A percentile compares a stretch with the other conserved stretches of the same genome.
Conservation (phyloP, 2,888 invertebrate species). For the Erynnis tages region DNA sequence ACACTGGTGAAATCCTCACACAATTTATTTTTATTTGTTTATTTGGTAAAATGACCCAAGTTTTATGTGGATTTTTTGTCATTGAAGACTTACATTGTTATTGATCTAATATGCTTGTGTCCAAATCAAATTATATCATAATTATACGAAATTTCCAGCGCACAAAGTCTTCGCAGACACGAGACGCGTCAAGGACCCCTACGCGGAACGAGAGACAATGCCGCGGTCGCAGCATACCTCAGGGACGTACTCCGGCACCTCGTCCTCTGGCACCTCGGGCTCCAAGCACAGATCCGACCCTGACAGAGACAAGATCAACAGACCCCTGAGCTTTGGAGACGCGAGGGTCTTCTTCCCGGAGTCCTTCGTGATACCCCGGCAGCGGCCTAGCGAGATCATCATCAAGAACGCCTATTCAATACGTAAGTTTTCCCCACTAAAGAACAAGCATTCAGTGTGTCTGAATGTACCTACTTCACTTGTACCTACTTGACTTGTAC, state of each 20-base stretch:
- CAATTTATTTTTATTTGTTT: too few relatives aligned
- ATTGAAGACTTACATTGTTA: too few relatives aligned
- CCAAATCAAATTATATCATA: too few relatives aligned
- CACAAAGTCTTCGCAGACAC: conserved; percentile 68
- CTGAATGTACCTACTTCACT: too few relatives aligned
- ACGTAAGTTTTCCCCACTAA: conserved; percentile 68
- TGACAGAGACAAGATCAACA: conserved; percentile 50
- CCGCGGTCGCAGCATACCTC: conserved; percentile 65
- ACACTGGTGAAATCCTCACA: too few relatives aligned
- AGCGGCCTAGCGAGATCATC: conserved; percentile 62
- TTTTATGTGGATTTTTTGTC: too few relatives aligned
- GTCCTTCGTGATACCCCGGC: conserved; percentile 72
- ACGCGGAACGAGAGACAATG: conserved; percentile 55
- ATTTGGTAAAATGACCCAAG: too few relatives aligned
- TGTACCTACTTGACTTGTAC: too few relatives aligned
- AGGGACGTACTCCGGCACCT: conserved; percentile 70
- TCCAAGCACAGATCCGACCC: conserved; percentile 62
- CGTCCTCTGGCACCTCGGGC: conserved; percentile 75
- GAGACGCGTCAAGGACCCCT: conserved; percentile 60
- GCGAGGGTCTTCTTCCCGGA: conserved; percentile 78
- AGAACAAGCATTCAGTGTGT: too few relatives aligned
- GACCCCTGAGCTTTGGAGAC: conserved; percentile 70
- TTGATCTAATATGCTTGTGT: too few relatives aligned
- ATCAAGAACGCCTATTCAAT: conserved; percentile 64
- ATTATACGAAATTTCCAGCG: conserved; percentile 45